These are phyloP conservation scores for Panzeria rudis DNA, from an alignment of 2,888 invertebrate genomes.

Conservation along the genomic window DNA sequence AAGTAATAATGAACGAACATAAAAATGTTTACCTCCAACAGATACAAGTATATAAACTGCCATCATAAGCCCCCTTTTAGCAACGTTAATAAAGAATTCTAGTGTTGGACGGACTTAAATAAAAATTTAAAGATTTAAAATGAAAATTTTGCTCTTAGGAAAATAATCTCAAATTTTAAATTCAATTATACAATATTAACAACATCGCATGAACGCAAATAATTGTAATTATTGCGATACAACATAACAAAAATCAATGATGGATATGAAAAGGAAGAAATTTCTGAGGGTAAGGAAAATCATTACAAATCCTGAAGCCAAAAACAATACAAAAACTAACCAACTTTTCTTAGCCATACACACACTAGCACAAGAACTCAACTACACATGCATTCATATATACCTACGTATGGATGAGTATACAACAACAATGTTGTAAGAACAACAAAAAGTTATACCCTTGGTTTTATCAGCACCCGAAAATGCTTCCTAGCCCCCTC, in stretches of 20 bases:
- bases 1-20: slow-evolving; percentile 47
- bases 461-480: slow-evolving; percentile 18
- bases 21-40: slow-evolving; percentile 50
- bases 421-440: slow-evolving; percentile 51
- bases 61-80: not conserved
- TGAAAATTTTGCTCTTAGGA: not conserved
- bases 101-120: not conserved
- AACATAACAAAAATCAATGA: slow-evolving; percentile 74
- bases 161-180: not conserved
- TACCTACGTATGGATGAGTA: not conserved
- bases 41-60: not conserved
- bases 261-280: slow-evolving; percentile 65
- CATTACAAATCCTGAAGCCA: slow-evolving; percentile 61
- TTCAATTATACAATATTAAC: slow-evolving; percentile 8
- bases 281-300: slow-evolving; percentile 73
- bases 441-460: slow-evolving; percentile 37
- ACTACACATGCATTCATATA: not conserved
- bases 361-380: slow-evolving; percentile 1
- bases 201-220: not conserved
- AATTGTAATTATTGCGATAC: slow-evolving; percentile 58
- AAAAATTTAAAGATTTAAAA: not conserved
- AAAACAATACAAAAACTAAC: slow-evolving; percentile 6
- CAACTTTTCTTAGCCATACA: slow-evolving; percentile 12
- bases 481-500: not conserved
- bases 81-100: not conserved